Percentiles rank a stretch among this genome's conserved stretches.
Conservation (phyloP, 2,797 vertebrate species). For the Takifugu rubripes region DNA sequence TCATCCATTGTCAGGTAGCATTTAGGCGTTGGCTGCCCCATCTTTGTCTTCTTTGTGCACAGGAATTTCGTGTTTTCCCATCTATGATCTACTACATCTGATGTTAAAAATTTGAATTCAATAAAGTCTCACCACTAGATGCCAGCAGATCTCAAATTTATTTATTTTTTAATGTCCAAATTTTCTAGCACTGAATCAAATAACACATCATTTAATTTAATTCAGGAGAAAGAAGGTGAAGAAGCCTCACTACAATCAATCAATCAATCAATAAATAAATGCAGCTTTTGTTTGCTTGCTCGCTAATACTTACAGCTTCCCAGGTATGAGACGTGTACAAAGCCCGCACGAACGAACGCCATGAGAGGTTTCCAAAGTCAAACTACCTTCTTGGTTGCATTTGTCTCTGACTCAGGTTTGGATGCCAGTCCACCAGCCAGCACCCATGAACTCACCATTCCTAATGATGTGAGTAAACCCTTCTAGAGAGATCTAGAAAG, state of each 20-base stretch:
- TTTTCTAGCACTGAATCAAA: slow-evolving; percentile 1
- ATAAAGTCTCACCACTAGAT: background rate
- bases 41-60: too few relatives aligned
- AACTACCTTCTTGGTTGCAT: slow-evolving; percentile 21
- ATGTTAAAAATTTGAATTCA: too few relatives aligned
- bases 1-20: background rate
- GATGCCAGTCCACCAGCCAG: slow-evolving; percentile 96
- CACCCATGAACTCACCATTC: slow-evolving; percentile 99
- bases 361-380: slow-evolving; percentile 6
- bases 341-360: background rate
- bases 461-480: slow-evolving; percentile 94
- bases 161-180: background rate
- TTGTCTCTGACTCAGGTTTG: slow-evolving; percentile 83
- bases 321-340: background rate
- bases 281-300: background rate
- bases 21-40: too few relatives aligned
- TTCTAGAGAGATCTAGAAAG: background rate
- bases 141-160: background rate
- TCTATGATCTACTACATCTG: too few relatives aligned
- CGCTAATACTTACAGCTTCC: too few relatives aligned
- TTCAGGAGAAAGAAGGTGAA: background rate
- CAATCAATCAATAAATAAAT: too few relatives aligned
- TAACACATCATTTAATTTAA: background rate
- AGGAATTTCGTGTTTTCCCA: too few relatives aligned
- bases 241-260: background rate